These are phyloP conservation scores for Tillus elongatus DNA, from an alignment of 2,888 invertebrate species.

Conservation along the genomic window DNA sequence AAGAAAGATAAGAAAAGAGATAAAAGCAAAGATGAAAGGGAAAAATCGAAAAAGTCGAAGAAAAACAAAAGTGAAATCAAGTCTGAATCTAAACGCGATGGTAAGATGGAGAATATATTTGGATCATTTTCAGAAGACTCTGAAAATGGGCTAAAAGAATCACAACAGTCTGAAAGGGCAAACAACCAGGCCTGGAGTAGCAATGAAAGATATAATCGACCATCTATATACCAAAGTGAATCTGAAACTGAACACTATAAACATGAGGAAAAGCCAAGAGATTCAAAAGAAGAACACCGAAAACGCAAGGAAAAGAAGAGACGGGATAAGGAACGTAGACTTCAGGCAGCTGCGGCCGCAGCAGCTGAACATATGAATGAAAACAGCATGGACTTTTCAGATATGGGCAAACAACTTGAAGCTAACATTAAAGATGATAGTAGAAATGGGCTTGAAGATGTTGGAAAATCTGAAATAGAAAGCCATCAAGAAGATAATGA, in stretches of 20 bases:
- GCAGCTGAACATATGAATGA: slow-evolving; percentile 46
- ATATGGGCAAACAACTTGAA: slow-evolving; percentile 73
- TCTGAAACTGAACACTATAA: slow-evolving; percentile 37
- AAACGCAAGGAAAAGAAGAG: slow-evolving; percentile 40
- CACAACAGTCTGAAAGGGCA: slow-evolving; percentile 20
- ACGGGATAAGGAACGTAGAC: slow-evolving; percentile 41
- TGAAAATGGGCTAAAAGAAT: slow-evolving; percentile 36
- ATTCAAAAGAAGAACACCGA: slow-evolving; percentile 44
- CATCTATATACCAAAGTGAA: slow-evolving; percentile 46
- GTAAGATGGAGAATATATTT: slow-evolving; percentile 82
- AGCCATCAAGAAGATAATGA: slow-evolving; percentile 38
- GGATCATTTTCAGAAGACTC: slow-evolving; percentile 72
- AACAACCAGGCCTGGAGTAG: slow-evolving; percentile 13
- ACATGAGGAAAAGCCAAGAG: slow-evolving; percentile 32
- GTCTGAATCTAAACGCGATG: slow-evolving; percentile 55
- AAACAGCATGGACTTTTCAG: slow-evolving; percentile 71
- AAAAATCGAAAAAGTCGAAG: slow-evolving; percentile 53
- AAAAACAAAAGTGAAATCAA: slow-evolving; percentile 39
- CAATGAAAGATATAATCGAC: slow-evolving; percentile 20
- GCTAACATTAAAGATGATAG: slow-evolving; percentile 67
- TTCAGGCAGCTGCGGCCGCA: slow-evolving; percentile 21
- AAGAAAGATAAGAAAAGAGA: slow-evolving; percentile 56
- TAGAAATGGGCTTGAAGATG: slow-evolving; percentile 41
- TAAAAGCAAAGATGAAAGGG: slow-evolving; percentile 49
- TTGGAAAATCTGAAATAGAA: slow-evolving; percentile 36